Base-by-base conservation (phyloP, 2,113 vertebrate genomes). In the Urocitellus parryii region DNA sequence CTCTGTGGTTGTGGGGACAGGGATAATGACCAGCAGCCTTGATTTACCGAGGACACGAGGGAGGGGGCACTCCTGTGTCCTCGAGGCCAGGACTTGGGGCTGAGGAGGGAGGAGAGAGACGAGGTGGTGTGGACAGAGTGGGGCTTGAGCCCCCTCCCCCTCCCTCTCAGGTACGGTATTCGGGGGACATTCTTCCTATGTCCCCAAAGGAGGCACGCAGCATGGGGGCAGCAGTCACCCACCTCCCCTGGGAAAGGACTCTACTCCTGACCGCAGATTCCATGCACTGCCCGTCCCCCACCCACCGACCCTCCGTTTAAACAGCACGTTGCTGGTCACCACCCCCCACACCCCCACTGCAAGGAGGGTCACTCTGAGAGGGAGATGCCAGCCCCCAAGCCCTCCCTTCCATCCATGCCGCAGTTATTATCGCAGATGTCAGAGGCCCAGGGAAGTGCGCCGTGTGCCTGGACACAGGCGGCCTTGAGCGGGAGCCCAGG, bases 231-330 rank as follows among this genome's bases (percentile, higher is more conserved):
- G 20, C 70, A 70, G 32, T n/a, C 56, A 29, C 24, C 27, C 37
- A 24, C 20, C 48, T 48, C 4, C 37, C 12, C 27, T 2, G 34
- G 42, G 63, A 61, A 68, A 27, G 10, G 37, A 74, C 27, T 83
- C 37, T 4, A 39, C 32, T 42, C n/a, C 42, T 8, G 14, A 37
- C 22, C 32, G 27, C 72, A 39, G n/a, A 65, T 17, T 6, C 5
- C 12, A 12, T 0, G 2, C 56, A 11, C 1, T 8, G 27, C 37
- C 56, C 5, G 0, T 0, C 67, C 65, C 65, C 51, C 0, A 0
- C 4, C 13, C 18, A 58, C 8, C 37, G 2, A 5, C 2, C 70
- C 48, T 8, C 2, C 61, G 12, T 12, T 13, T 27, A 27, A 78
- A 79, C 2, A 5, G 5, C 73, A 1, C 4, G 25, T 2, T 42